Conservation (phyloP, 2,113 vertebrate species). For the Malurus elegans region DNA sequence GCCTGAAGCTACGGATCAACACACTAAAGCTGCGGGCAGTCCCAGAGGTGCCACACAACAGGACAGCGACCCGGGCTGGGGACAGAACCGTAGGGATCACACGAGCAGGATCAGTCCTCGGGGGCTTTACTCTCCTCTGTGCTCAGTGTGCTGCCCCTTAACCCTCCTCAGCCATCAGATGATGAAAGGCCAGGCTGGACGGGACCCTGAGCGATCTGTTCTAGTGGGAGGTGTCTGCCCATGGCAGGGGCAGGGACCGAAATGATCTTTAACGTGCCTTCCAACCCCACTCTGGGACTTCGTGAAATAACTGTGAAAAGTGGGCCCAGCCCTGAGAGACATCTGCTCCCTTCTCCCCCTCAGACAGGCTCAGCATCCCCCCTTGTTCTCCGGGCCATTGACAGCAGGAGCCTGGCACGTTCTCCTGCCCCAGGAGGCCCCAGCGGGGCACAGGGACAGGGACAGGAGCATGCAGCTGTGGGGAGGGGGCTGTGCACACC, state of each 20-base stretch:
- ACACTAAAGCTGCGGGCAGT: background rate
- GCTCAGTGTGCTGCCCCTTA: background rate
- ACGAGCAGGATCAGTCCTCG: background rate
- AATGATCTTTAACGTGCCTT: background rate
- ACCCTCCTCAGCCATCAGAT: background rate
- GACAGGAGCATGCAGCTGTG: constrained; percentile 43
- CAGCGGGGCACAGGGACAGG: background rate
- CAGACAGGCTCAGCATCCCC: background rate
- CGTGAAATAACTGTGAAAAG: background rate
- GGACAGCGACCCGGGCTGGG: background rate
- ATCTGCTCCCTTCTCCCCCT: background rate
- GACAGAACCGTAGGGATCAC: background rate
- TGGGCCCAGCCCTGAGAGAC: background rate
- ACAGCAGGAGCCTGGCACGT: background rate
- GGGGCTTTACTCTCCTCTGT: background rate
- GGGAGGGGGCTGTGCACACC: constrained; percentile 52
- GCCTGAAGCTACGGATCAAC: background rate
- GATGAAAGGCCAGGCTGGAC: background rate
- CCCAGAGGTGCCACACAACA: background rate
- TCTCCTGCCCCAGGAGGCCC: background rate
- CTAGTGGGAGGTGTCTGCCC: background rate
- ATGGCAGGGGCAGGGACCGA: background rate
- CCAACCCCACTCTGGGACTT: background rate
- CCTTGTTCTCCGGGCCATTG: background rate
- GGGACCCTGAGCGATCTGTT: background rate